Base-by-base conservation (phyloP, 2,113 vertebrate genomes). In the Malurus alboscapulatus region DNA sequence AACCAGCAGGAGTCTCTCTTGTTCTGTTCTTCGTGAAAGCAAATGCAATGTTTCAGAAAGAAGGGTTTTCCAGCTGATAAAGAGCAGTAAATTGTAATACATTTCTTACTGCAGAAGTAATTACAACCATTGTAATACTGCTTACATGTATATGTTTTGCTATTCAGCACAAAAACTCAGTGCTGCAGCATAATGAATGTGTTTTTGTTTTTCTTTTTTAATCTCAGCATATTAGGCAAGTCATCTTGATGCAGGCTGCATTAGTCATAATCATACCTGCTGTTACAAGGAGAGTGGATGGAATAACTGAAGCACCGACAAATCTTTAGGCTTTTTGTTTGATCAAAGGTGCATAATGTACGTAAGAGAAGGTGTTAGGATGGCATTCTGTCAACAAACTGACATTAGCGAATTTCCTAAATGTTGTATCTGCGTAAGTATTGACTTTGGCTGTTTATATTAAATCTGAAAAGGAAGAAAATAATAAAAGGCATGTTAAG, bases 1-100 rank as follows among this genome's bases (percentile, higher is more conserved):
- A 90, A 42, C 93, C 95, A 95, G 93, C 82, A 96, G 97, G 96
- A 95, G 76, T 96, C 95, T 92, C 93, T 92, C 90, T 96, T 94
- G 91, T 53, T 93, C 95, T 95, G 72, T 79, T 82, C 58, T 72
- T 92, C 58, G 40, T 38, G 78, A 63, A 67, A 88, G 20, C 40
- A 67, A 27, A 71, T 7, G n/a, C 16, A 76, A 1, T 59, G 14
- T 38, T 55, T 69, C 50, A 51, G 45, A 74, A 78, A 15, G 30
- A 59, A 93, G 24, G 4, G 7, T 57, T 94, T 90, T 22, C n/a
- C 25, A 80, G 47, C 30, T 76, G 59, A 87, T 80, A 82, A 55
- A 84, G 62, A 90, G 25, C 17, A 47, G 54, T 24, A 87, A 80
- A 74, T 87, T 83, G 81, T 62, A 93, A 83, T 78, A 63, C 12